Evolutionary conservation across 2,888 invertebrate species (phyloP).

Genomic region (Dryobotodes eremita): DNA sequence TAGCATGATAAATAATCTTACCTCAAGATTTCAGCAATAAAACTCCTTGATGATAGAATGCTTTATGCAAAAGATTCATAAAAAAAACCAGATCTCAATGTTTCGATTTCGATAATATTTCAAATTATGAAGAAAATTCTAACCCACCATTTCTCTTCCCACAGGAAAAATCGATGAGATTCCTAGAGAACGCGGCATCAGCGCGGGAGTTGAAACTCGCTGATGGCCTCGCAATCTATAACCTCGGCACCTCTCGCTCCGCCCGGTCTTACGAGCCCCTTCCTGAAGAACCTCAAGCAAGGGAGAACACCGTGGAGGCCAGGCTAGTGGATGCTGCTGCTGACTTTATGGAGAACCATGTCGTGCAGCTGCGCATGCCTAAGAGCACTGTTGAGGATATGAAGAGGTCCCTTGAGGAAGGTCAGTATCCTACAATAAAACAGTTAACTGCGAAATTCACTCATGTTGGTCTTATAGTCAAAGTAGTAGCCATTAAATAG

Average conservation of each 20-base stretch:
- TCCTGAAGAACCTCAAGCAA: conserved; percentile 93
- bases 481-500: not conserved
- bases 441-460: not conserved
- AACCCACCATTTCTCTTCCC: conserved; percentile 45
- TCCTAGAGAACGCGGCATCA: conserved; percentile 91
- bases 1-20: not conserved
- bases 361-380: conserved; percentile 95
- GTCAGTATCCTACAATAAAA: conserved; percentile 86
- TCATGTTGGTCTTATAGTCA: not conserved
- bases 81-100: not conserved
- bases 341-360: conserved; percentile 95
- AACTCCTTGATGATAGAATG: not conserved
- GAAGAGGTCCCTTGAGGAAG: conserved; percentile 95
- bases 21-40: not conserved
- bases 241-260: conserved; percentile 89
- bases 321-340: conserved; percentile 94
- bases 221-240: conserved; percentile 91
- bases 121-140: not conserved
- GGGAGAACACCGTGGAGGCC: conserved; percentile 94
- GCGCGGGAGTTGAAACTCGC: conserved; percentile 90
- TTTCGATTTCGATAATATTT: not conserved
- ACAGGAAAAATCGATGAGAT: conserved; percentile 93
- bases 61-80: not conserved
- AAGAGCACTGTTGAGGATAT: conserved; percentile 94
- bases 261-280: conserved; percentile 92